Conservation (phyloP, 2,888 invertebrate species). For the Pyrocoelia pectoralis region DNA sequence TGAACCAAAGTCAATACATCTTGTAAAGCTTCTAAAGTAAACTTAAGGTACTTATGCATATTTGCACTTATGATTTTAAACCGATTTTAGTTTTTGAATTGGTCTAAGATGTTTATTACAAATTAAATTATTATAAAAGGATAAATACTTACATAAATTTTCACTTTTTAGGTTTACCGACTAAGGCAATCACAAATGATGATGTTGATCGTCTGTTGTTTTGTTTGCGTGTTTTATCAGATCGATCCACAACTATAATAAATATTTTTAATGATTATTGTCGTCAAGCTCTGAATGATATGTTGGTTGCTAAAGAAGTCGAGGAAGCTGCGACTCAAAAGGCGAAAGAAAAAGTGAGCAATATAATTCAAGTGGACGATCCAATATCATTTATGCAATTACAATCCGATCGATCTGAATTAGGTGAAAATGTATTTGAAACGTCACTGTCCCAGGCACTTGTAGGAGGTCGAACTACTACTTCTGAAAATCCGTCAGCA, state of each 20-base stretch:
- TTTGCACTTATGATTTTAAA: no score
- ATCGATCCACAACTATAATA: conserved; percentile 72
- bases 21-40: no score
- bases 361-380: conserved; percentile 83
- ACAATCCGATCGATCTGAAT: conserved; percentile 65
- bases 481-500: conserved; percentile 64
- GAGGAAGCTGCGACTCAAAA: conserved; percentile 70
- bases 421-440: conserved; percentile 89
- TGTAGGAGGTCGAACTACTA: conserved; percentile 66
- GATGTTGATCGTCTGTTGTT: conserved; percentile 89
- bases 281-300: conserved; percentile 79
- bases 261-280: conserved; percentile 78
- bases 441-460: conserved; percentile 90
- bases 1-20: no score
- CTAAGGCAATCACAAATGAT: conserved; percentile 92
- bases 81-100: no score
- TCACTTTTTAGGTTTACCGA: conserved; percentile 62
- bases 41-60: no score
- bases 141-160: no score
- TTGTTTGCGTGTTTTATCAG: conserved; percentile 78
- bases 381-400: conserved; percentile 85
- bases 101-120: no score
- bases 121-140: no score
- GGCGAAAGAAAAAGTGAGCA: conserved; percentile 73
- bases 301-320: conserved; percentile 82